Evolutionary conservation across 30 jellyfish, hydroid and myxozoan genomes (phyloP).

Genomic region (Catostylus mosaicus): DNA sequence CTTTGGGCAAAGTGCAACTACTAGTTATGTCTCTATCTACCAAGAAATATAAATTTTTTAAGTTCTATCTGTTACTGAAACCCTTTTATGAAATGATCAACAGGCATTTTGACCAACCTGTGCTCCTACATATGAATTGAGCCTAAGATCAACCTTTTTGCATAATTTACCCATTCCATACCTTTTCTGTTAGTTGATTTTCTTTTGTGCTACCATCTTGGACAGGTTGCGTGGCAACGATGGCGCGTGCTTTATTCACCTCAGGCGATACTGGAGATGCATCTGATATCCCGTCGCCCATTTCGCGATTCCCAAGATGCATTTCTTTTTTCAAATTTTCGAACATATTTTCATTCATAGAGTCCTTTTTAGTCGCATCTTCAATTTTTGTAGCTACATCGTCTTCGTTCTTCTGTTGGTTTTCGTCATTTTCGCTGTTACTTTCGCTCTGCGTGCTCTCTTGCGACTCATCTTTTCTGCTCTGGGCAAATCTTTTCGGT

Average conservation of each 20-base stretch:
- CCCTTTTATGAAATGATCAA: no score
- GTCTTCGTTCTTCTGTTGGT: neutral
- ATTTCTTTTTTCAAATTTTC: neutral
- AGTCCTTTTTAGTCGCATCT: neutral
- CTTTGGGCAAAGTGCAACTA: no score
- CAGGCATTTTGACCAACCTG: no score
- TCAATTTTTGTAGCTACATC: neutral
- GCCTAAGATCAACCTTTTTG: no score
- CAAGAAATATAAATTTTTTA: no score
- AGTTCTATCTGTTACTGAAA: no score
- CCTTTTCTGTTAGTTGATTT: neutral
- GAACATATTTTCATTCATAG: neutral
- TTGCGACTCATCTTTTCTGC: slow-evolving; percentile 29
- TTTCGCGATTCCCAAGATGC: slow-evolving; percentile 49
- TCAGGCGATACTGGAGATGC: slow-evolving; percentile 34
- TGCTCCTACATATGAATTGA: no score
- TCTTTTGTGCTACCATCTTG: neutral
- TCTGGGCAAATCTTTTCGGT: slow-evolving; percentile 43
- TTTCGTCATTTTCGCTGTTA: slow-evolving; percentile 1
- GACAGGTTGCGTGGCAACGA: neutral
- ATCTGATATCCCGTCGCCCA: slow-evolving; percentile 65
- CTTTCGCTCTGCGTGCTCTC: slow-evolving; percentile 38
- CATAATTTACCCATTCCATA: no score
- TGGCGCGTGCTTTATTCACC: neutral
- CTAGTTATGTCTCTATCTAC: no score